Evolutionary conservation across 2,888 invertebrate species (phyloP).

Genomic region (Apotomis turbidana): DNA sequence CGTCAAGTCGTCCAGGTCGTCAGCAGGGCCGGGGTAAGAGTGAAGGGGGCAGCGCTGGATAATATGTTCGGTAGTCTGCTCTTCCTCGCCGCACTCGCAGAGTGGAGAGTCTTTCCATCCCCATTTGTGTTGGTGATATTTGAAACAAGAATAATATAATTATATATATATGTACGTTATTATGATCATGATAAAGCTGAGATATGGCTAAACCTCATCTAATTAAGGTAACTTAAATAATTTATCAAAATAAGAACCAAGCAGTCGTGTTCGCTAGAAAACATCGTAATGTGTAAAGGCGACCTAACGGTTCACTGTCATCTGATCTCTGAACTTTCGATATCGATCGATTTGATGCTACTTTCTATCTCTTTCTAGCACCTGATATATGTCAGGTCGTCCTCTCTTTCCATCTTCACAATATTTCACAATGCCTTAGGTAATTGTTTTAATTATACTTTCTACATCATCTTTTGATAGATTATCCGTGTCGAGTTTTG

Average conservation of each 20-base stretch:
- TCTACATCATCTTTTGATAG: slow-evolving; percentile 50
- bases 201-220: too few relatives aligned
- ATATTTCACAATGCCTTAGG: slow-evolving; percentile 51
- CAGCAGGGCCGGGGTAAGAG: too few relatives aligned
- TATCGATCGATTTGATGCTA: slow-evolving; percentile 60
- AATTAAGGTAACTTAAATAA: too few relatives aligned
- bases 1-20: too few relatives aligned
- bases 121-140: too few relatives aligned
- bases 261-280: slow-evolving; percentile 14
- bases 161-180: too few relatives aligned
- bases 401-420: slow-evolving; percentile 43
- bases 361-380: slow-evolving; percentile 53
- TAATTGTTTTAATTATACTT: slow-evolving; percentile 60
- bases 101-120: too few relatives aligned
- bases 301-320: slow-evolving; percentile 60
- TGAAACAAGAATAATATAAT: too few relatives aligned
- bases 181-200: too few relatives aligned
- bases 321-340: slow-evolving; percentile 68
- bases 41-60: too few relatives aligned
- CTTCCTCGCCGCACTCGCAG: too few relatives aligned
- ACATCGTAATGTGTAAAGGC: slow-evolving; percentile 54
- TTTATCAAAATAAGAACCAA: background rate
- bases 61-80: too few relatives aligned
- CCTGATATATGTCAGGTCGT: slow-evolving; percentile 45
- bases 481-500: slow-evolving; percentile 43